Evolutionary conservation across 92 coral and sea anemone species (phyloP).

Genomic region (Pocillopora grandis): DNA sequence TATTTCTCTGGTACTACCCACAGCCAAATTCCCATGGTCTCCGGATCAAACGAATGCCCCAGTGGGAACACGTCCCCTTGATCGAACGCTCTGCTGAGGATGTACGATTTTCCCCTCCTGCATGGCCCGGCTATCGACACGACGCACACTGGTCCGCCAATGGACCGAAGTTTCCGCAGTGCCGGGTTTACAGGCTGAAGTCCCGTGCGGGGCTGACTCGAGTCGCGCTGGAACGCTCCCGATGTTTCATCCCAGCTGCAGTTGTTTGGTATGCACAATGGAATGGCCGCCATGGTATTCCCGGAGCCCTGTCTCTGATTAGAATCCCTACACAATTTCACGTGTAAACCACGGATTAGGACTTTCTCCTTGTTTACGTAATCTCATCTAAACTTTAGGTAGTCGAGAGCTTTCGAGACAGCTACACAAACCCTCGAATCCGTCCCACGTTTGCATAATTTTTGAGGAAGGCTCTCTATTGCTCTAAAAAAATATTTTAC

Average conservation of each 20-base stretch:
- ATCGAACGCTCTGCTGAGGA: conserved; percentile 64
- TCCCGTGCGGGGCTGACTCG: conserved; percentile 39
- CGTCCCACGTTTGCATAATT: too few species aligned
- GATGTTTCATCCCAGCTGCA: conserved; percentile 64
- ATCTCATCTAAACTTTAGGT: too few species aligned
- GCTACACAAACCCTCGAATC: too few species aligned
- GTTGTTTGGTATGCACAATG: conserved; percentile 75
- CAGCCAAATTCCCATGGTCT: conserved; percentile 86
- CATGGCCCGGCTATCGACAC: conserved; percentile 78
- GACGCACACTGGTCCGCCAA: conserved; percentile 71
- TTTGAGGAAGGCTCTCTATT: too few species aligned
- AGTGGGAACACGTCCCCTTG: conserved; percentile 75
- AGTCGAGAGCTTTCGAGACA: too few species aligned
- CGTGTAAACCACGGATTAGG: too few species aligned
- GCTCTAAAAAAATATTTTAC: too few species aligned
- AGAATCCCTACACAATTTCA: not conserved
- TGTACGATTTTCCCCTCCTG: conserved; percentile 83
- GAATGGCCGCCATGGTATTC: conserved; percentile 33
- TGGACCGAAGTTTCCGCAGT: conserved; percentile 48
- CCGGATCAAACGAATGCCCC: conserved; percentile 79
- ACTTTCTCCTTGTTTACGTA: too few species aligned
- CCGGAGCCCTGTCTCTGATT: not conserved
- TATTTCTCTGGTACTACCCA: conserved; percentile 68
- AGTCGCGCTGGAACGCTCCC: conserved; percentile 36
- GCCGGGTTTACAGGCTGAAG: conserved; percentile 60